phyloP scores from a whole-genome alignment of 2,888 invertebrate species.

The Pocota personata region DNA sequence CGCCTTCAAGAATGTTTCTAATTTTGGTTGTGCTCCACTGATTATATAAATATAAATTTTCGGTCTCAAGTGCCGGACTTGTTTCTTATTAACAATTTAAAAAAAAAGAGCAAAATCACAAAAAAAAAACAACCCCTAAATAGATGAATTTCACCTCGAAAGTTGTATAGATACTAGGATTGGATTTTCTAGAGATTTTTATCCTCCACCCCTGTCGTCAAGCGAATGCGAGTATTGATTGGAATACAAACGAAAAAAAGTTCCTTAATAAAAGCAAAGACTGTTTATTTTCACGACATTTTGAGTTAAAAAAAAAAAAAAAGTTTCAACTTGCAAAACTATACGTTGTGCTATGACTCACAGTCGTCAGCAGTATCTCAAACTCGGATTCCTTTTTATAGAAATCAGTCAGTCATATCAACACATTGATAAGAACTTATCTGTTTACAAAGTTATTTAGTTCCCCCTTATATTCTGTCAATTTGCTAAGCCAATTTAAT shows the following conservation, averaged over 20 bases:
- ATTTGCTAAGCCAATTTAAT: slow-evolving; percentile 49
- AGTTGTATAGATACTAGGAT: not conserved
- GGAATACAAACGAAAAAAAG: not conserved
- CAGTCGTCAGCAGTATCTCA: not conserved
- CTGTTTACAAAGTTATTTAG: slow-evolving; percentile 34
- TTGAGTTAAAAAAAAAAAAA: not conserved
- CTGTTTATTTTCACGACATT: not conserved
- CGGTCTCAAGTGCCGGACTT: slow-evolving; percentile 2
- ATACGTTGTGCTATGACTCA: not conserved
- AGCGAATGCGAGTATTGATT: not conserved
- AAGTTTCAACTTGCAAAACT: not conserved
- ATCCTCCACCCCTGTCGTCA: not conserved
- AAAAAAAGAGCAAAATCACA: not conserved
- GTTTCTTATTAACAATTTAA: slow-evolving; percentile 13
- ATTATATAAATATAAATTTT: slow-evolving; percentile 22
- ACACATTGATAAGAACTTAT: slow-evolving; percentile 44
- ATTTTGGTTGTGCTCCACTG: not conserved
- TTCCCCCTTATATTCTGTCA: slow-evolving; percentile 39
- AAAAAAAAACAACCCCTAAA: not conserved
- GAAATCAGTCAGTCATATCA: slow-evolving; percentile 45
- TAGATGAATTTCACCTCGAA: not conserved
- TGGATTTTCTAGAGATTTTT: not conserved
- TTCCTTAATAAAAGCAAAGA: not conserved
- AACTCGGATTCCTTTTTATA: not conserved
- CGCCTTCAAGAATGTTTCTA: slow-evolving; percentile 4